Evolutionary conservation across 2,888 invertebrate genomes (phyloP).

Genomic region (Neocrepidodera transversa): DNA sequence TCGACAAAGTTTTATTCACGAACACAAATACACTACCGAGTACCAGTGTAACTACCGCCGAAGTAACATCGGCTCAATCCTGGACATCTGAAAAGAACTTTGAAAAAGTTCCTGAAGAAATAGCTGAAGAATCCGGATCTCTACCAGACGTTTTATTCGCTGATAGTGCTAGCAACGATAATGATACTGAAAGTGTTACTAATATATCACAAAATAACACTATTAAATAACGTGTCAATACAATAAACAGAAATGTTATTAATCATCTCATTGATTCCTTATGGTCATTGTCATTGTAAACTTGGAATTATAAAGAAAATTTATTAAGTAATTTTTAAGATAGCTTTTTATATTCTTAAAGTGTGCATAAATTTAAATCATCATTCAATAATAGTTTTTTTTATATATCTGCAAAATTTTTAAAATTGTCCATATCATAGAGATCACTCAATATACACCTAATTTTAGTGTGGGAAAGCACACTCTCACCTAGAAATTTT

Average conservation of each 20-base stretch:
- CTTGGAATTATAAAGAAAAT: too few relatives aligned
- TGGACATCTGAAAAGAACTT: conserved; percentile 47
- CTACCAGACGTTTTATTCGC: conserved; percentile 58
- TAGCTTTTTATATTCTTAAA: too few relatives aligned
- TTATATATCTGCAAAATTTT: too few relatives aligned
- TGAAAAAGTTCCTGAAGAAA: conserved; percentile 57
- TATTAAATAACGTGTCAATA: conserved; percentile 32
- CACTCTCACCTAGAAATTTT: not conserved
- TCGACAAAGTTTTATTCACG: conserved; percentile 66
- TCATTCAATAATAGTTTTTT: too few relatives aligned
- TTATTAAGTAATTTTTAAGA: too few relatives aligned
- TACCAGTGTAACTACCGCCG: conserved; percentile 41
- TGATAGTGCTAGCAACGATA: conserved; percentile 48
- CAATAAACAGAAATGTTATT: too few relatives aligned
- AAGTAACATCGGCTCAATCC: conserved; percentile 28
- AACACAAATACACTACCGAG: conserved; percentile 48
- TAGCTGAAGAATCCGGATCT: conserved; percentile 53
- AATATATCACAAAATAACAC: conserved; percentile 31
- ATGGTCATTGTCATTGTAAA: too few relatives aligned
- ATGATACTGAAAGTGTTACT: conserved; percentile 37
- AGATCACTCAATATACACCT: not conserved
- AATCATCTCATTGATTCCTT: too few relatives aligned
- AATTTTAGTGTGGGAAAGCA: not conserved
- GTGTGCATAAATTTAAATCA: too few relatives aligned
- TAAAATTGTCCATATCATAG: not conserved